Evolutionary conservation across 2,797 vertebrate genomes (phyloP).

Genomic region (Danio aesculapii): DNA sequence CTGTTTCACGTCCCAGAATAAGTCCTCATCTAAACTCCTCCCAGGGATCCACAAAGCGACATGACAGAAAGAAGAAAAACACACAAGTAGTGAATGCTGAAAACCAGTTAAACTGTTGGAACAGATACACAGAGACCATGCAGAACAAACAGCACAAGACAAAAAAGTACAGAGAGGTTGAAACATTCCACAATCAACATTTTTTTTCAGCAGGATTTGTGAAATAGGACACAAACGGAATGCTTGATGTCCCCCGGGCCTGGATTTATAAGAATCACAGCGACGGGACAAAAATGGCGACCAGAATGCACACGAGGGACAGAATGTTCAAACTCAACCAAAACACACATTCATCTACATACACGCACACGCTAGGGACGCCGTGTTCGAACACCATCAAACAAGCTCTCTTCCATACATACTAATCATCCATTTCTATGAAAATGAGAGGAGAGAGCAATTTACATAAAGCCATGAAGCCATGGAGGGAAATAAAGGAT

Average conservation of each 20-base stretch:
- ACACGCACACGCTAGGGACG: slow-evolving; percentile 28
- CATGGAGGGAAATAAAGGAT: slow-evolving; percentile 63
- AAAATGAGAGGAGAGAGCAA: slow-evolving; percentile 64
- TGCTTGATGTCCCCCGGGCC: slow-evolving; percentile 77
- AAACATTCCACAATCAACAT: slow-evolving; percentile 43
- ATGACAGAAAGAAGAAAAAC: neutral
- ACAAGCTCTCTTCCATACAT: slow-evolving; percentile 72
- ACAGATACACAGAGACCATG: neutral
- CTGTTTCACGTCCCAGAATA: slow-evolving; percentile 18
- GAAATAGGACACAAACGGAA: slow-evolving; percentile 80
- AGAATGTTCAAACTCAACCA: slow-evolving; percentile 49
- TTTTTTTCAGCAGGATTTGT: slow-evolving; percentile 70
- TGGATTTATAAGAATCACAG: slow-evolving; percentile 65
- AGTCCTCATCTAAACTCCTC: slow-evolving; percentile 33
- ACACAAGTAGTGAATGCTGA: neutral
- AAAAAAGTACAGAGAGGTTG: slow-evolving; percentile 12
- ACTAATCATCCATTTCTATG: slow-evolving; percentile 75
- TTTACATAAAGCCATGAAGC: slow-evolving; percentile 75
- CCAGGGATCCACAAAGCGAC: slow-evolving; percentile 4
- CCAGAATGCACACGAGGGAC: slow-evolving; percentile 55
- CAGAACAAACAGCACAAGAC: slow-evolving; percentile 15
- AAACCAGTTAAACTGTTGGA: slow-evolving; percentile 27
- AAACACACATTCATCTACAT: slow-evolving; percentile 48
- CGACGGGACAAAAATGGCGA: slow-evolving; percentile 54
- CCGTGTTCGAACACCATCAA: slow-evolving; percentile 55